phyloP scores from a whole-genome alignment of 2,888 invertebrate species.

The Tenthredo scrophulariae region DNA sequence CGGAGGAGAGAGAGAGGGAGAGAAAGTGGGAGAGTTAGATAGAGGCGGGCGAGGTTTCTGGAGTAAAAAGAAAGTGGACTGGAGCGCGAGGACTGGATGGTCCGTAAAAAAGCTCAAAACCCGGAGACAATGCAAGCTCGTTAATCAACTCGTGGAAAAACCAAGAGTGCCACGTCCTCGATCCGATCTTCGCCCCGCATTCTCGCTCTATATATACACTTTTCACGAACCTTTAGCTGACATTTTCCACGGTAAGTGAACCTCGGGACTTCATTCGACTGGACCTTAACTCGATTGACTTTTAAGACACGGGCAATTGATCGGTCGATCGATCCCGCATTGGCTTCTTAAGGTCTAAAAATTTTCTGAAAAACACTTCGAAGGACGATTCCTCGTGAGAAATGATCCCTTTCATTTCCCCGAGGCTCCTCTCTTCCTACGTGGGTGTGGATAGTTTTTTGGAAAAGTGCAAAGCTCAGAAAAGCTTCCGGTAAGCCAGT shows the following conservation, averaged over 20 bases:
- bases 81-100: constrained; percentile 20
- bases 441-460: too few species aligned
- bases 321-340: neutral
- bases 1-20: neutral
- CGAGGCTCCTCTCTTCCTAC: too few species aligned
- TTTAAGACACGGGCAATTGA: neutral
- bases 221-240: neutral
- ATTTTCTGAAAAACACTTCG: neutral
- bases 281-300: constrained; percentile 4
- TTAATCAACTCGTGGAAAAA: constrained; percentile 57
- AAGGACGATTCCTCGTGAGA: too few species aligned
- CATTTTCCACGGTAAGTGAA: neutral
- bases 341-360: neutral
- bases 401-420: too few species aligned
- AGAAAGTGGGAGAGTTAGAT: neutral
- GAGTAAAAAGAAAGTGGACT: constrained; percentile 47
- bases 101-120: constrained; percentile 51
- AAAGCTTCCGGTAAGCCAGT: constrained; percentile 5
- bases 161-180: constrained; percentile 43
- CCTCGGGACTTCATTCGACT: neutral
- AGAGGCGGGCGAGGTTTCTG: constrained; percentile 13
- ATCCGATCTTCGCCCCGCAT: constrained; percentile 29
- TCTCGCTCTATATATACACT: neutral
- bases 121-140: constrained; percentile 58
- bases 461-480: neutral